These are phyloP conservation scores for Papilio machaon DNA, from an alignment of 1,140 invertebrate species.

Conservation along the genomic window DNA sequence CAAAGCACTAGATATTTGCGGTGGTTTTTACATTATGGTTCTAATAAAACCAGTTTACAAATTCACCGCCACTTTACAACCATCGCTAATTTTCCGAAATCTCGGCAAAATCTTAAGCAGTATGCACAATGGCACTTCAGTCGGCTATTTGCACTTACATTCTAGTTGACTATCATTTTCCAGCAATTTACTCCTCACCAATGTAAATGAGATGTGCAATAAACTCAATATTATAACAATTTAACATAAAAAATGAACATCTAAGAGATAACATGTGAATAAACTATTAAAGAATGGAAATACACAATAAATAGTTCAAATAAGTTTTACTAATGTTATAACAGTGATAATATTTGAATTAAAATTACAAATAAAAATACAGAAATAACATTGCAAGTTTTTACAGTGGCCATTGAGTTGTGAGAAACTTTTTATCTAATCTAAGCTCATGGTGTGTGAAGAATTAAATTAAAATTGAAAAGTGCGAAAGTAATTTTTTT, in stretches of 20 bases:
- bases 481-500: no score
- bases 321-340: not conserved
- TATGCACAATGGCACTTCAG: constrained; percentile 20
- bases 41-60: constrained; percentile 15
- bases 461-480: no score
- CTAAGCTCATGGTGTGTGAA: no score
- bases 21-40: not conserved
- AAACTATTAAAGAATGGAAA: not conserved
- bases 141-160: constrained; percentile 33
- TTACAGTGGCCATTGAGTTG: no score
- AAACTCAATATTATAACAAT: not conserved
- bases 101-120: constrained; percentile 35
- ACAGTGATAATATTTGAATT: not conserved
- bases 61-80: not conserved
- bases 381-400: no score
- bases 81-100: constrained; percentile 32
- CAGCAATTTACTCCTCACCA: constrained; percentile 17
- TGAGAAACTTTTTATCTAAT: no score
- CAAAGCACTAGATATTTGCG: constrained; percentile 50
- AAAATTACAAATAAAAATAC: no score
- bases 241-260: not conserved
- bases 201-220: constrained; percentile 17
- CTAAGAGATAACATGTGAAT: not conserved
- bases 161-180: constrained; percentile 23
- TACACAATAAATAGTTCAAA: not conserved